phyloP scores from a whole-genome alignment of 1,140 invertebrate genomes.

The Ladona fulva region DNA sequence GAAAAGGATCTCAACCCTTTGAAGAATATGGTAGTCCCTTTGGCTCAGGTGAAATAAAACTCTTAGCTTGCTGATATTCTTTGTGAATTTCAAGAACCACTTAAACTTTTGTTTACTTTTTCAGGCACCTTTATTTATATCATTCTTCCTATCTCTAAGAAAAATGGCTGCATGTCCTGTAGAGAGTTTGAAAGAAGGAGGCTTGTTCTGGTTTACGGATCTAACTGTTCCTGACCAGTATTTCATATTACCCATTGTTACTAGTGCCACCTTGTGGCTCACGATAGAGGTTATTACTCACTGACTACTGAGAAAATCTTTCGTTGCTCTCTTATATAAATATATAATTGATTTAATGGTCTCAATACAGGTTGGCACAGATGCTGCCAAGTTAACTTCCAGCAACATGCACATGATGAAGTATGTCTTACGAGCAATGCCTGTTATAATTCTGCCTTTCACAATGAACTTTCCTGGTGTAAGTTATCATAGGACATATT shows the following conservation, averaged over 20 bases:
- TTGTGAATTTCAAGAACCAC: conserved; percentile 13
- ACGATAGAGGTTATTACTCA: conserved; percentile 62
- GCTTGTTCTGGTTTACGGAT: conserved; percentile 87
- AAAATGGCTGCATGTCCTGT: conserved; percentile 79
- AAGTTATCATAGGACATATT: no score
- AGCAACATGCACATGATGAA: conserved; percentile 58
- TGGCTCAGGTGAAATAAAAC: conserved; percentile 56
- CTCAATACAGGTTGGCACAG: conserved; percentile 58
- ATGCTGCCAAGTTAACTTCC: conserved; percentile 52
- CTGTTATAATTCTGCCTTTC: conserved; percentile 75
- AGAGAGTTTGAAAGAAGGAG: conserved; percentile 79
- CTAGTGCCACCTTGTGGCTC: conserved; percentile 63
- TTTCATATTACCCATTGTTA: conserved; percentile 78
- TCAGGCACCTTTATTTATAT: conserved; percentile 79
- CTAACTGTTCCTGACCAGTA: conserved; percentile 83
- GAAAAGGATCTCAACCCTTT: conserved; percentile 69
- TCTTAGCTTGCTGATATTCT: background rate
- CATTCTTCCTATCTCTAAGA: conserved; percentile 77
- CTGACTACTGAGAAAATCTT: background rate
- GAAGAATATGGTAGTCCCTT: conserved; percentile 68
- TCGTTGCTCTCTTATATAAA: background rate
- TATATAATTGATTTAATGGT: conserved; percentile 15
- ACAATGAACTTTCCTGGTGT: conserved; percentile 81
- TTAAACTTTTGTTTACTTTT: conserved; percentile 28
- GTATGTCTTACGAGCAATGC: conserved; percentile 63